These are phyloP conservation scores for Caranx ignobilis DNA, from an alignment of 2,113 vertebrate species.

Conservation along the genomic window DNA sequence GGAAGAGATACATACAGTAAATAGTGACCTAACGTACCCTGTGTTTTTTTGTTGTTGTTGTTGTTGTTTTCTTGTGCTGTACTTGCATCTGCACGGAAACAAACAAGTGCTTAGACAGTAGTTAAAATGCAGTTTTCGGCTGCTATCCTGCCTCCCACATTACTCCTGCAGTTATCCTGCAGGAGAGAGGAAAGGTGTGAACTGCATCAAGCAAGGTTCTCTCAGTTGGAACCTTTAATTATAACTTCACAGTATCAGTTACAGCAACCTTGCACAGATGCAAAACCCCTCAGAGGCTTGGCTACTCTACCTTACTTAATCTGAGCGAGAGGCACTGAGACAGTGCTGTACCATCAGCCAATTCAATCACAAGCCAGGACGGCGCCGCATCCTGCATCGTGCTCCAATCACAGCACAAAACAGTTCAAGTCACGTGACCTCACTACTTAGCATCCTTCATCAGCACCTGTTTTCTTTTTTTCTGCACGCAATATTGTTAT, in stretches of 20 bases:
- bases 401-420: conserved; percentile 73
- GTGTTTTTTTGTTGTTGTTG: neutral
- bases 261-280: conserved; percentile 85
- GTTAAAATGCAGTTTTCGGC: conserved; percentile 57
- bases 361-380: conserved; percentile 73
- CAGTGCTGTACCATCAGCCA: conserved; percentile 74
- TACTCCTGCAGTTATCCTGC: conserved; percentile 65
- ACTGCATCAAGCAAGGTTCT: conserved; percentile 79
- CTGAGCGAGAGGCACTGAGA: conserved; percentile 77
- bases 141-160: conserved; percentile 59
- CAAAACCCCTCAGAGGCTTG: conserved; percentile 86
- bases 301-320: conserved; percentile 89
- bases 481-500: conserved; percentile 74
- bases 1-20: neutral
- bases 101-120: conserved; percentile 43
- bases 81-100: conserved; percentile 36
- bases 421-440: conserved; percentile 66
- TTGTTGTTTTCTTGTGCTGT: neutral
- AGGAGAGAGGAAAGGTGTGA: conserved; percentile 75
- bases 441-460: conserved; percentile 79
- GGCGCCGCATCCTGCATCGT: conserved; percentile 52
- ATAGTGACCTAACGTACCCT: conserved; percentile 36
- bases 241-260: conserved; percentile 88
- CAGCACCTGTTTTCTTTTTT: conserved; percentile 70
- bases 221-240: conserved; percentile 89